These are phyloP conservation scores for Colossoma macropomum DNA, from an alignment of 2,113 vertebrate species.

Conservation along the genomic window DNA sequence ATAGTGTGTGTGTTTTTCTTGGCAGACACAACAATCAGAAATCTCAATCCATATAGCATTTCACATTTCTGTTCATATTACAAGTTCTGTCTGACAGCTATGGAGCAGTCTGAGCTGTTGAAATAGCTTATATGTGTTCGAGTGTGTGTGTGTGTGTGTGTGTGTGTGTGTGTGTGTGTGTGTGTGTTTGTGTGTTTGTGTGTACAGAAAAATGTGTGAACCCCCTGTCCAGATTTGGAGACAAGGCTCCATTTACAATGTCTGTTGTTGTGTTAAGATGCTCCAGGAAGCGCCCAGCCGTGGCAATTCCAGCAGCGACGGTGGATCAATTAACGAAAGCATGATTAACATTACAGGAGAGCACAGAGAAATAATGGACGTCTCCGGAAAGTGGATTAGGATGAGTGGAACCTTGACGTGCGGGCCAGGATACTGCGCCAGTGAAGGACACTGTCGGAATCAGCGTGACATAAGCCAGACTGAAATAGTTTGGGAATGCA, in stretches of 20 bases:
- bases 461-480: constrained; percentile 78
- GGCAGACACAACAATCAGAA: constrained; percentile 20
- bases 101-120: not conserved
- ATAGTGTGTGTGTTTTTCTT: constrained; percentile 16
- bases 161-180: constrained; percentile 18
- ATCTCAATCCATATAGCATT: not conserved
- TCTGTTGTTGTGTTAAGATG: constrained; percentile 35
- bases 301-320: constrained; percentile 42
- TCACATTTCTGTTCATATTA: constrained; percentile 26
- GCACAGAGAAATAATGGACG: constrained; percentile 76
- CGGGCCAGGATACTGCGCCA: constrained; percentile 70
- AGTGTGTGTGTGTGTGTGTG: constrained; percentile 24
- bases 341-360: constrained; percentile 77
- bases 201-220: constrained; percentile 6
- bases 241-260: constrained; percentile 42
- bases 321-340: constrained; percentile 81
- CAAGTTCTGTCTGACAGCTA: constrained; percentile 15
- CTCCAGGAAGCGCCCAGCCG: constrained; percentile 42
- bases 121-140: not conserved
- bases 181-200: constrained; percentile 10
- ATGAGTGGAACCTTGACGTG: constrained; percentile 70
- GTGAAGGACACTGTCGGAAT: constrained; percentile 84
- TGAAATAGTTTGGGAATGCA: constrained; percentile 82
- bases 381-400: constrained; percentile 77
- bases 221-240: constrained; percentile 22